Base-by-base conservation (phyloP, 92 coral and sea anemone species). In the Zoanthus sociatus region DNA sequence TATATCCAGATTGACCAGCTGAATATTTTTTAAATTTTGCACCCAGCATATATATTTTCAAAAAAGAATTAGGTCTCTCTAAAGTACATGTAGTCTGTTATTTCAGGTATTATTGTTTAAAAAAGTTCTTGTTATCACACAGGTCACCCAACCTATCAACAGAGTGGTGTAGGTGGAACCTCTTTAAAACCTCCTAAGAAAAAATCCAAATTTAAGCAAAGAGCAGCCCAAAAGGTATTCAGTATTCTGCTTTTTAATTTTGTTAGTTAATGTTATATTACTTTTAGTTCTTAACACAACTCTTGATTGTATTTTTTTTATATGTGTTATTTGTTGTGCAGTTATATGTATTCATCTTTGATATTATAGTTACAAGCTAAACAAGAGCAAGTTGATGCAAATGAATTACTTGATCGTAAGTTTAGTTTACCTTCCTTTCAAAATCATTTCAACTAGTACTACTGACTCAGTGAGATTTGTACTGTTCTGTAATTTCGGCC, bases 171-270 rank as follows among this genome's bases (percentile, higher is more conserved):
- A 31, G 32, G 10, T n/a, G 46, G 17, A 31, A 90, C 89, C n/a
- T 63, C 86, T 66, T 68, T 60, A 11, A 73, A 86, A 12, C 98
- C 98, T 21, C 99, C 99, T 18, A 94, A 90, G 54, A 96, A 96
- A 87, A 96, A 86, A 75, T 96, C 99, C 18, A 96, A 94, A 79
- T 96, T 96, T 73, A 96, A 92, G 92, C 92, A 94, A 69, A 94
- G 92, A 54, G 17, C 67, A 26, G 50, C 82, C 17, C 60, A 9
- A 50, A 79, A 76, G 73, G 76, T 66, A 7, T 44, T 54, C 10
- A 33, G 11, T 30, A 46, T 69, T 26, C 9, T 69, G 16, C 9
- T 7, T 50, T 50, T 5, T 50, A 7, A 50, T 50, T 50, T 5
- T 50, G 42, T 37, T 37, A 37, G 42, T 37, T 37, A 37, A 37